These are phyloP conservation scores for Astreopora myriophthalma DNA, from an alignment of 64 coral and sea anemone genomes.

Conservation along the genomic window DNA sequence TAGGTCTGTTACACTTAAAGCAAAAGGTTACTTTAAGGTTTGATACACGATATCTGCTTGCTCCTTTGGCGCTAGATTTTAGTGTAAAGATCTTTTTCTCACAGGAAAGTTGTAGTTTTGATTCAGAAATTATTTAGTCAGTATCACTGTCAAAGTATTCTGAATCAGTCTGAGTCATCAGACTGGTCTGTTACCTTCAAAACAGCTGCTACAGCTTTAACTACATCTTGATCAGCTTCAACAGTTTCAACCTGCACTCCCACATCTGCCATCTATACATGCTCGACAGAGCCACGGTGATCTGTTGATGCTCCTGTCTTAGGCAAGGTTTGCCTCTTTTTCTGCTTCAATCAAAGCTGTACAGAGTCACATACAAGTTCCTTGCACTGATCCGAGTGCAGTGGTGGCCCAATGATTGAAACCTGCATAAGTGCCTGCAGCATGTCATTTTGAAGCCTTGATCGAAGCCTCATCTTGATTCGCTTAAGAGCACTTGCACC, in stretches of 20 bases:
- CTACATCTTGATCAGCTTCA: constrained; percentile 15
- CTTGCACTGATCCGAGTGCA: constrained; percentile 21
- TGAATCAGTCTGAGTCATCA: background rate
- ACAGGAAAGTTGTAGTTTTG: constrained; percentile 2
- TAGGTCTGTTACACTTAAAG: constrained; percentile 14
- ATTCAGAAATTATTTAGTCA: background rate
- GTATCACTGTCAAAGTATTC: too few relatives aligned
- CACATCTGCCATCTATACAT: constrained; percentile 21
- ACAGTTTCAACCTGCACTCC: constrained; percentile 4
- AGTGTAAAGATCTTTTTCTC: constrained; percentile 26
- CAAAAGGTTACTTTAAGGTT: constrained; percentile 4
- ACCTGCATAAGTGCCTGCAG: constrained; percentile 36
- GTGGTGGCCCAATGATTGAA: constrained; percentile 45
- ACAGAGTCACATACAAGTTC: constrained; percentile 15
- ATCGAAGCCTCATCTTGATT: constrained; percentile 12
- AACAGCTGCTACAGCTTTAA: constrained; percentile 18
- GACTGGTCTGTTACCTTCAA: constrained; percentile 4
- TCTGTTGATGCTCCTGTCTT: constrained; percentile 25
- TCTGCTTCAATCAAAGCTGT: constrained; percentile 16
- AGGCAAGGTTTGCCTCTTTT: constrained; percentile 16
- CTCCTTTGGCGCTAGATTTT: constrained; percentile 1
- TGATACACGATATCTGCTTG: too few relatives aligned
- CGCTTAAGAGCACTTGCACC: constrained; percentile 5
- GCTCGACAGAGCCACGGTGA: constrained; percentile 3
- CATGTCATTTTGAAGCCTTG: constrained; percentile 42